These are phyloP conservation scores for Columbina picui DNA, from an alignment of 2,113 vertebrate genomes.

Conservation along the genomic window DNA sequence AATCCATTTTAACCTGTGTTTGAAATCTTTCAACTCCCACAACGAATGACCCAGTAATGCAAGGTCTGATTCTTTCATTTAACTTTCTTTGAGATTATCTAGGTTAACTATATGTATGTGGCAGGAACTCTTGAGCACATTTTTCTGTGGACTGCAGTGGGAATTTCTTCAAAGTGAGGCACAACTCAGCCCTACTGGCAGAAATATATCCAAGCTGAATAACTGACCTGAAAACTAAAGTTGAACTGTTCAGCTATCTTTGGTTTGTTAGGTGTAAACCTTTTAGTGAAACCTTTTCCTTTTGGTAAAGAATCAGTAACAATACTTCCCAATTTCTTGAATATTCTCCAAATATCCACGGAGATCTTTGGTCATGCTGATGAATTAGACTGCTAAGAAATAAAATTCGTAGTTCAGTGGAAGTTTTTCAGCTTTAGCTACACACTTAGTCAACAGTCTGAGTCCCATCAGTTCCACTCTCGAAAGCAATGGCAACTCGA, in stretches of 20 bases:
- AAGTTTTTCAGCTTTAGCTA: neutral
- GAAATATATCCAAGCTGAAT: neutral
- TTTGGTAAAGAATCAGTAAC: neutral
- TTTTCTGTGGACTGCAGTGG: neutral
- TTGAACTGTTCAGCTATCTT: neutral
- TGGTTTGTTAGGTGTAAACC: neutral
- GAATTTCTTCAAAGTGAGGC: neutral
- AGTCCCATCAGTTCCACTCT: neutral
- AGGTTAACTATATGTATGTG: neutral
- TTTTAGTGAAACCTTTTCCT: neutral
- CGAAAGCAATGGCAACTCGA: neutral
- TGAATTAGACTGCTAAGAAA: neutral
- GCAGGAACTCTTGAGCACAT: neutral
- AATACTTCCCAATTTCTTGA: neutral
- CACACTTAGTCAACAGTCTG: neutral
- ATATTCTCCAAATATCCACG: neutral
- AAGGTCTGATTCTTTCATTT: neutral
- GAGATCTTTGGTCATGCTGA: neutral
- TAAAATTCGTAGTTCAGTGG: neutral
- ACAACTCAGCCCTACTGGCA: neutral
- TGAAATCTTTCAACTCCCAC: neutral
- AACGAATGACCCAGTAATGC: neutral
- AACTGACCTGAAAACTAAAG: neutral
- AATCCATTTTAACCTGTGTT: neutral
- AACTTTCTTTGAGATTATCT: neutral